These are phyloP conservation scores for Brenthis hecate DNA, from an alignment of 2,888 invertebrate species.

Conservation along the genomic window DNA sequence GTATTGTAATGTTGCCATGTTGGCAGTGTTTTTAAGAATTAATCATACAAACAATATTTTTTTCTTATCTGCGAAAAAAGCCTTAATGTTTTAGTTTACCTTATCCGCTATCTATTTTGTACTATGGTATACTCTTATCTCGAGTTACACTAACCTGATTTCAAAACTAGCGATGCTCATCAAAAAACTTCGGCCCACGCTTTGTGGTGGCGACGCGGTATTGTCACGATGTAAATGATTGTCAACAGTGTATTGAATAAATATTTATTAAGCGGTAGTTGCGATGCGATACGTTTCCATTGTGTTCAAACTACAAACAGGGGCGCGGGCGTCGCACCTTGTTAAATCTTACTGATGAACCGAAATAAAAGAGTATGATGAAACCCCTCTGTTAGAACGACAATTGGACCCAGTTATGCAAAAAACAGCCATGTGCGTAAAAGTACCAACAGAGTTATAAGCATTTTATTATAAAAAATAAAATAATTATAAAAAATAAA, in stretches of 20 bases:
- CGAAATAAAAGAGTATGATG: slow-evolving; percentile 56
- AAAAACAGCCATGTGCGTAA: no score
- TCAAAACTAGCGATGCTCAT: slow-evolving; percentile 68
- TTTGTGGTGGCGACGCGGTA: slow-evolving; percentile 61
- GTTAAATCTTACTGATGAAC: slow-evolving; percentile 53
- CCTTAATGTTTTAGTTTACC: neutral
- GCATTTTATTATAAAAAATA: no score
- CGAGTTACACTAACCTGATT: slow-evolving; percentile 64
- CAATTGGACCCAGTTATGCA: neutral
- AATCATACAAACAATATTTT: no score
- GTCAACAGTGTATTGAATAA: slow-evolving; percentile 78
- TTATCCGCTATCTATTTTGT: slow-evolving; percentile 5
- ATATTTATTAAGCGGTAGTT: slow-evolving; percentile 73
- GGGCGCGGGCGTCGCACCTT: slow-evolving; percentile 57
- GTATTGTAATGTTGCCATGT: no score
- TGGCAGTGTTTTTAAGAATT: no score
- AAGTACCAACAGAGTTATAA: no score
- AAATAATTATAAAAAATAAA: no score
- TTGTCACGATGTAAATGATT: slow-evolving; percentile 76
- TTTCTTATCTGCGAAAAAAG: no score
- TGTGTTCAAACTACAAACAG: slow-evolving; percentile 52
- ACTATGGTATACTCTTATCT: slow-evolving; percentile 41
- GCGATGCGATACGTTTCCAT: slow-evolving; percentile 67
- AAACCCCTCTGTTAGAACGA: slow-evolving; percentile 46
- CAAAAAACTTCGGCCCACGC: slow-evolving; percentile 69